Evolutionary conservation across 1,140 invertebrate species (phyloP).

Genomic region (Trichonephila clavipes): DNA sequence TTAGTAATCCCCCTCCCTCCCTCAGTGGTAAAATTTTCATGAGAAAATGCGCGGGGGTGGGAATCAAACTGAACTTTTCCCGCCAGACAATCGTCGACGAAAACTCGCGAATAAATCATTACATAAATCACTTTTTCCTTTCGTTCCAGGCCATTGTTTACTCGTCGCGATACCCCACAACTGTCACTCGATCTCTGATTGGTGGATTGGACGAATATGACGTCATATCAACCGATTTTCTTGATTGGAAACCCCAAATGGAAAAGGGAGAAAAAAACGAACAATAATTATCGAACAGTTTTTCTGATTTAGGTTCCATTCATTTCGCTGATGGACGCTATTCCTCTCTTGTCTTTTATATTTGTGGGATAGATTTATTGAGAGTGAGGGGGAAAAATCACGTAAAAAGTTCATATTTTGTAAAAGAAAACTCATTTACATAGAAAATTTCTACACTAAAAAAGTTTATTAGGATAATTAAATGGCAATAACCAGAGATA

Average conservation of each 20-base stretch:
- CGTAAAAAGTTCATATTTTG: too few species aligned
- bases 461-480: too few species aligned
- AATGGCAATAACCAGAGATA: too few species aligned
- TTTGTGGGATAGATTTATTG: background rate
- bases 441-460: too few species aligned
- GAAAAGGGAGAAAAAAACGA: background rate
- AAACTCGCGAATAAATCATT: slow-evolving; percentile 68
- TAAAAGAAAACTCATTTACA: too few species aligned
- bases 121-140: slow-evolving; percentile 73
- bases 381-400: background rate
- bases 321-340: background rate
- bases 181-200: slow-evolving; percentile 36
- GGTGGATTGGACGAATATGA: slow-evolving; percentile 20
- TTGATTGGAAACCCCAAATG: slow-evolving; percentile 62
- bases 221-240: slow-evolving; percentile 63
- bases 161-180: slow-evolving; percentile 39
- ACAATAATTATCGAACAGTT: background rate
- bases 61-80: background rate
- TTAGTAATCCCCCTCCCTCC: background rate
- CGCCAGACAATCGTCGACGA: slow-evolving; percentile 60
- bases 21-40: slow-evolving; percentile 5
- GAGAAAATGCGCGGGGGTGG: slow-evolving; percentile 40
- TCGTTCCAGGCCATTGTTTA: slow-evolving; percentile 47
- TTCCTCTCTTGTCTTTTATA: background rate
- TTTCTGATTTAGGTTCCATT: background rate